These are phyloP conservation scores for Scaptodrosophila lebanonensis DNA, from an alignment of 1,140 invertebrate species.

Conservation along the genomic window DNA sequence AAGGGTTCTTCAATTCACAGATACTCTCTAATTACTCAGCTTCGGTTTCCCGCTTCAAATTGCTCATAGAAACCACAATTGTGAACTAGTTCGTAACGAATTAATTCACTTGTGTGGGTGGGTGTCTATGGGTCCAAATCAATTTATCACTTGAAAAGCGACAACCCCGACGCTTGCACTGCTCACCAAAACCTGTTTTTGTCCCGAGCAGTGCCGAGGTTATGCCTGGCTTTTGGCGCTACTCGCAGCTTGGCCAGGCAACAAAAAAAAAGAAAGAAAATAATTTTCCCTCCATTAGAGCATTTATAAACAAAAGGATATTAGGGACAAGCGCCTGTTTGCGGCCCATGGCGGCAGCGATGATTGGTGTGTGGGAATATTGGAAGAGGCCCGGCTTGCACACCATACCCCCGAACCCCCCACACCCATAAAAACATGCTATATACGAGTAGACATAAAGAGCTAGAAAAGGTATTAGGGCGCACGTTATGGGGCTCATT, in stretches of 20 bases:
- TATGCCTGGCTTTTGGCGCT: conserved; percentile 22
- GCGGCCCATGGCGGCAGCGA: conserved; percentile 29
- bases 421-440: no score
- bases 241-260: background rate
- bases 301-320: conserved; percentile 76
- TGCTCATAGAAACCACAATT: no score
- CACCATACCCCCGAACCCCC: no score
- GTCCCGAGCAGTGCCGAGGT: conserved; percentile 18
- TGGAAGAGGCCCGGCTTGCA: background rate
- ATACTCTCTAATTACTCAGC: no score
- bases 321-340: conserved; percentile 49
- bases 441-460: background rate
- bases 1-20: no score
- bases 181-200: conserved; percentile 13
- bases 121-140: conserved; percentile 39
- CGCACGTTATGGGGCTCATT: conserved; percentile 70
- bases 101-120: background rate
- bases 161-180: conserved; percentile 45
- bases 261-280: conserved; percentile 39
- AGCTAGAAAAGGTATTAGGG: conserved; percentile 51
- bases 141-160: conserved; percentile 72
- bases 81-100: background rate
- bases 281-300: conserved; percentile 68
- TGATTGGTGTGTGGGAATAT: background rate
- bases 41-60: no score